phyloP scores from a whole-genome alignment of 2,888 invertebrate species.

The Oxycera nigricornis region DNA sequence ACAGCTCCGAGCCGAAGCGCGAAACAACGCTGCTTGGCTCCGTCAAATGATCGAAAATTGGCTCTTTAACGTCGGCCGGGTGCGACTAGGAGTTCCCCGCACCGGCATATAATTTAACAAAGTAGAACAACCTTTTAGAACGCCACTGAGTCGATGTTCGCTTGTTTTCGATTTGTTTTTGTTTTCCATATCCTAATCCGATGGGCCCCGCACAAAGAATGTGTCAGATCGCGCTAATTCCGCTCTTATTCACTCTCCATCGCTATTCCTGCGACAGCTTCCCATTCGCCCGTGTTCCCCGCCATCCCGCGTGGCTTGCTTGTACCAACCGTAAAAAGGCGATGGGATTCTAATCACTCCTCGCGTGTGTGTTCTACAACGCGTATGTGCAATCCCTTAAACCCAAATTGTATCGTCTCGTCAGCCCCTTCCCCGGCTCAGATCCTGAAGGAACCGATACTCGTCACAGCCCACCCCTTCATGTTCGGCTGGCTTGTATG shows the following conservation, averaged over 20 bases:
- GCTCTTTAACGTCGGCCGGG: background rate
- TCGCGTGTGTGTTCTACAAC: conserved; percentile 32
- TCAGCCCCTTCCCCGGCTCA: background rate
- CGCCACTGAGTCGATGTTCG: conserved; percentile 33
- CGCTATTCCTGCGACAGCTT: conserved; percentile 11
- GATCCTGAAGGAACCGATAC: background rate
- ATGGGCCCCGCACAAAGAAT: conserved; percentile 33
- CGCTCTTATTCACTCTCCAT: conserved; percentile 21
- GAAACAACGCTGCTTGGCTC: background rate
- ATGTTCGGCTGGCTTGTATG: conserved; percentile 25
- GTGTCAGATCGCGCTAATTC: conserved; percentile 38
- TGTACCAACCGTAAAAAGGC: conserved; percentile 21
- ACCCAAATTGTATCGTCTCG: conserved; percentile 22
- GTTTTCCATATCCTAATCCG: conserved; percentile 36
- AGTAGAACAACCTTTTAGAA: conserved; percentile 35
- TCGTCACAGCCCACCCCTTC: conserved; percentile 14
- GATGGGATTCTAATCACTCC: conserved; percentile 35
- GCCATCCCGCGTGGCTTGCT: background rate
- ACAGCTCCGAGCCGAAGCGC: background rate
- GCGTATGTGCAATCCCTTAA: conserved; percentile 37
- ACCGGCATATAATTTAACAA: conserved; percentile 18
- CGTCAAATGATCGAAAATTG: background rate
- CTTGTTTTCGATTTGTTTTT: conserved; percentile 36
- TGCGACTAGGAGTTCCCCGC: background rate
- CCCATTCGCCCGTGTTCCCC: background rate